These are phyloP conservation scores for Centropus unirufus DNA, from an alignment of 2,113 vertebrate species.

Conservation along the genomic window DNA sequence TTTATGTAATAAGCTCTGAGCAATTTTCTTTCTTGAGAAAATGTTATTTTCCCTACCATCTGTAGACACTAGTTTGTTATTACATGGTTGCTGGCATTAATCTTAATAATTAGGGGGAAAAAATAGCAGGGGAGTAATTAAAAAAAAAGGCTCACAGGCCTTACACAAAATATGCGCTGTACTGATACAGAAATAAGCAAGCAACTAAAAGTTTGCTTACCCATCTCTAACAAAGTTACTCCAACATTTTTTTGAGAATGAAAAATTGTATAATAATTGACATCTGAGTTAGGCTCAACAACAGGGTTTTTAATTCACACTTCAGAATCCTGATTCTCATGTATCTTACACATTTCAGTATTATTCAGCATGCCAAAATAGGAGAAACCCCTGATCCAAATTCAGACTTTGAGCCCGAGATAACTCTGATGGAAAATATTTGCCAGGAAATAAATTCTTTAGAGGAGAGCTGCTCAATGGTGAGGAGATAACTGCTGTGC, in stretches of 20 bases:
- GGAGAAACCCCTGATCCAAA: neutral
- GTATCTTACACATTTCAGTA: neutral
- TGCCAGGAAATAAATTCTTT: neutral
- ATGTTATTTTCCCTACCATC: slow-evolving; percentile 8
- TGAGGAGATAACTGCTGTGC: neutral
- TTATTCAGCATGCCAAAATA: neutral
- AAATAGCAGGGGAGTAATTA: neutral
- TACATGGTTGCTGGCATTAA: neutral
- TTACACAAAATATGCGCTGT: neutral
- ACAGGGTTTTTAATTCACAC: neutral
- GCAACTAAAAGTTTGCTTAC: neutral
- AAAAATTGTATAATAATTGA: neutral
- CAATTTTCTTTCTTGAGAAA: slow-evolving; percentile 35
- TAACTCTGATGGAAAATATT: neutral
- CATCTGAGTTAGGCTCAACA: neutral
- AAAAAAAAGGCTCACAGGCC: neutral
- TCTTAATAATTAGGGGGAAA: neutral
- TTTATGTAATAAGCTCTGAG: slow-evolving; percentile 35
- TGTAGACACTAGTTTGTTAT: neutral
- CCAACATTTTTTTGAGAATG: neutral
- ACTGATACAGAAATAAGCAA: neutral
- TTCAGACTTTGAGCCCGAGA: neutral
- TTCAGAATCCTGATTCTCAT: neutral
- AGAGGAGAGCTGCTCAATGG: neutral
- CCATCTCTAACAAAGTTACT: neutral